Evolutionary conservation across 2,888 invertebrate genomes (phyloP).

Genomic region (Rhogogaster chlorosoma): DNA sequence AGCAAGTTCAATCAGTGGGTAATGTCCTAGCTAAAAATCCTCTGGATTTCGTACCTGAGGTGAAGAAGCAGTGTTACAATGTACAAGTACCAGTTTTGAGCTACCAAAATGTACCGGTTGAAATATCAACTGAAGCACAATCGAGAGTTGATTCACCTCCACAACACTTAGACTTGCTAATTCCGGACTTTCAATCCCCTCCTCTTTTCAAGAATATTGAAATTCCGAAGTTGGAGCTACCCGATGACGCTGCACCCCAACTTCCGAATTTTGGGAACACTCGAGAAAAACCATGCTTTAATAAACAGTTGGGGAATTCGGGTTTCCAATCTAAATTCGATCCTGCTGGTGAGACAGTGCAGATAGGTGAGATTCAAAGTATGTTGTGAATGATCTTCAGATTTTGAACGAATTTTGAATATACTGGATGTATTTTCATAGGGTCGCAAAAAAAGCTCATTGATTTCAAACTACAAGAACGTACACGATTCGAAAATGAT

Average conservation of each 20-base stretch:
- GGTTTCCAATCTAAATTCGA: neutral
- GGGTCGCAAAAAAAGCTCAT: neutral
- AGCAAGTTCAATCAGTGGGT: constrained; percentile 58
- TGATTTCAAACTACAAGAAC: neutral
- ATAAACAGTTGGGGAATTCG: neutral
- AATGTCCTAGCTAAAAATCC: constrained; percentile 55
- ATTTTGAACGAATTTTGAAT: neutral
- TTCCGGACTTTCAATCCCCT: constrained; percentile 48
- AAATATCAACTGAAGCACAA: constrained; percentile 57
- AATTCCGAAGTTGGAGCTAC: constrained; percentile 20
- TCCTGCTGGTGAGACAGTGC: neutral
- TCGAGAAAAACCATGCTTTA: neutral
- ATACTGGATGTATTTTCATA: neutral
- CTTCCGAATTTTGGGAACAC: neutral
- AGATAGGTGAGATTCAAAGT: constrained; percentile 4
- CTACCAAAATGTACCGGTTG: constrained; percentile 63
- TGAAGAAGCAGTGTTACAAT: constrained; percentile 61
- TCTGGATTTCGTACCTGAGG: constrained; percentile 53
- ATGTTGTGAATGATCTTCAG: neutral
- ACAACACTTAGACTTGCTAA: constrained; percentile 45
- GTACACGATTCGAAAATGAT: neutral
- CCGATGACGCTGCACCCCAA: neutral
- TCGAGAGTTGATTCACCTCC: constrained; percentile 55
- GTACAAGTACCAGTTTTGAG: constrained; percentile 65
- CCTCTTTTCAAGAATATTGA: constrained; percentile 41